phyloP scores from a whole-genome alignment of 2,113 vertebrate genomes.

The Corynorhinus townsendii region DNA sequence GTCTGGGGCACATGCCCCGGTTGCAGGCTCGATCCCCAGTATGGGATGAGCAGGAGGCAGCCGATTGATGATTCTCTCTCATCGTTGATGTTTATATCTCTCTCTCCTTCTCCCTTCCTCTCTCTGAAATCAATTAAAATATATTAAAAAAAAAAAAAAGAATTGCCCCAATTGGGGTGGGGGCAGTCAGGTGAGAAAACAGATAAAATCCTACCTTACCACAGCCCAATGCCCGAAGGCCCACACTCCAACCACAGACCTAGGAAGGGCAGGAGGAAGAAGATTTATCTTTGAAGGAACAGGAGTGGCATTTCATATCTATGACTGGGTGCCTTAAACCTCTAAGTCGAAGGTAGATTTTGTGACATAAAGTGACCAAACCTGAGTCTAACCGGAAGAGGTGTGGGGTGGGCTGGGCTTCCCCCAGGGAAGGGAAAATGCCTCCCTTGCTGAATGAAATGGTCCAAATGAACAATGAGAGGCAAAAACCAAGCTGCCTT shows the following conservation, averaged over 20 bases:
- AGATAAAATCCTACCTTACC: not conserved
- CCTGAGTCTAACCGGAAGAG: not conserved
- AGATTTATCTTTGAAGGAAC: not conserved
- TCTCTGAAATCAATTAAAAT: no score
- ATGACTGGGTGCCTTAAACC: not conserved
- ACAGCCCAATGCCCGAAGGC: not conserved
- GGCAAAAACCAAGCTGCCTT: not conserved
- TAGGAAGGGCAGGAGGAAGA: not conserved
- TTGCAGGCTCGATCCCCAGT: no score
- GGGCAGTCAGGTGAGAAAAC: not conserved
- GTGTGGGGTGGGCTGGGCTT: not conserved
- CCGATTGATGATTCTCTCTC: no score
- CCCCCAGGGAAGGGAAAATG: no score
- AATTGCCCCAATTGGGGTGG: not conserved
- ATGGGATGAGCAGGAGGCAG: no score
- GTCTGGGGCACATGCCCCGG: no score
- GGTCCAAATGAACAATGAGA: not conserved
- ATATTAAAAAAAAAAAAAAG: no score
- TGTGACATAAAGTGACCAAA: not conserved
- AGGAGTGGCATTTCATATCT: not conserved
- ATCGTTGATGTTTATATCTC: no score
- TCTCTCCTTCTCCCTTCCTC: no score
- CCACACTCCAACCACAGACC: not conserved
- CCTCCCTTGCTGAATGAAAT: not conserved
- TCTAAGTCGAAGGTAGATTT: not conserved